Evolutionary conservation across 2,888 invertebrate species (phyloP).

Genomic region (Rhogogaster chlorosoma): DNA sequence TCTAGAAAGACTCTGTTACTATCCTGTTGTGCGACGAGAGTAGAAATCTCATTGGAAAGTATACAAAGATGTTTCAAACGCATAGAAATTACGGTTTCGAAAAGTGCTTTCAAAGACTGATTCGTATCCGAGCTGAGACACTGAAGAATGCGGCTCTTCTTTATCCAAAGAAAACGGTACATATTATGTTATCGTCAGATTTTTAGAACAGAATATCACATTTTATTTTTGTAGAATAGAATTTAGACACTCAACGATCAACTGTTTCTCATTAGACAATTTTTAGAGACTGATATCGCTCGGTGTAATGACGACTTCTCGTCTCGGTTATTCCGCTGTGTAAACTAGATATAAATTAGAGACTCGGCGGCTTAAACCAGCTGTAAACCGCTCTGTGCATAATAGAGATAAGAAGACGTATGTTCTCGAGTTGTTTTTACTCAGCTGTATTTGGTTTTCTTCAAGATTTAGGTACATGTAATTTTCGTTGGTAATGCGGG

Average conservation of each 20-base stretch:
- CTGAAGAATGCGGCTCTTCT: constrained; percentile 57
- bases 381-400: constrained; percentile 6
- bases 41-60: background rate
- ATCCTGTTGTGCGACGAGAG: background rate
- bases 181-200: background rate
- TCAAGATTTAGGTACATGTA: background rate
- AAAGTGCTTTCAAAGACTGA: constrained; percentile 60
- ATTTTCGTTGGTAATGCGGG: background rate
- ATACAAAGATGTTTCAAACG: constrained; percentile 60
- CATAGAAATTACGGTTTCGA: constrained; percentile 62
- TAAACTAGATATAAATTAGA: constrained; percentile 15
- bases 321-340: background rate
- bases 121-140: constrained; percentile 59
- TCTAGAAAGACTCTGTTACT: background rate
- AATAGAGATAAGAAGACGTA: background rate
- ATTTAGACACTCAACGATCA: background rate
- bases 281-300: background rate
- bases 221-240: background rate
- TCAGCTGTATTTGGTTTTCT: background rate
- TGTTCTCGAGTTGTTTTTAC: background rate
- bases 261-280: background rate
- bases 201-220: background rate
- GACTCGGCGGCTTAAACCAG: background rate
- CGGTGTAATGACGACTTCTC: background rate
- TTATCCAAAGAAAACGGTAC: constrained; percentile 59